phyloP scores from a whole-genome alignment of 2,797 vertebrate species.

The Buceros bicornis region DNA sequence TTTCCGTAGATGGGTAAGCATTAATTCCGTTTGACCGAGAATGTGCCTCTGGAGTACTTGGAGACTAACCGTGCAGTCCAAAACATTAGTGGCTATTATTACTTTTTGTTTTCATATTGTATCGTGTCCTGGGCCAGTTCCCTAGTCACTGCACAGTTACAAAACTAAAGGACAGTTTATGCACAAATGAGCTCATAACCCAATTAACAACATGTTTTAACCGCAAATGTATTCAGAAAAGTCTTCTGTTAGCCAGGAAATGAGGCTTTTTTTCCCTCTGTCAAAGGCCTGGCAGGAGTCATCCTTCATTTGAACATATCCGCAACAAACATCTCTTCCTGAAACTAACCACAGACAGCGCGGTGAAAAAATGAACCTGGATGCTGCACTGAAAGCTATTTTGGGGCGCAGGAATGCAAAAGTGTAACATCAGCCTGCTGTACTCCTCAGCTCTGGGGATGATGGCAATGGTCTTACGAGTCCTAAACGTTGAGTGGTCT shows the following conservation, averaged over 20 bases:
- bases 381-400: background rate
- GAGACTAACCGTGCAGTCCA: background rate
- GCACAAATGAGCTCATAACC: slow-evolving; percentile 14
- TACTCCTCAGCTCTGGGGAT: background rate
- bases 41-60: background rate
- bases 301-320: slow-evolving; percentile 34
- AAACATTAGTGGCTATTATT: background rate
- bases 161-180: slow-evolving; percentile 1
- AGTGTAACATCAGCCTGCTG: background rate
- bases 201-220: background rate
- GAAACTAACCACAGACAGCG: background rate
- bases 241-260: slow-evolving; percentile 32
- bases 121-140: background rate
- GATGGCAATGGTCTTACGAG: accelerated
- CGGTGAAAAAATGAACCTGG: background rate
- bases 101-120: background rate
- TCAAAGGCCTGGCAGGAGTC: slow-evolving; percentile 40
- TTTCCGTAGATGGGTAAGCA: background rate
- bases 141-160: background rate
- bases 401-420: background rate
- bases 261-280: slow-evolving; percentile 1
- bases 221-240: slow-evolving; percentile 20
- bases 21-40: background rate
- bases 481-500: background rate
- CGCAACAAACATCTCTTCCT: background rate